phyloP scores from a whole-genome alignment of 2,797 vertebrate genomes.

The Gorsachius magnificus region DNA sequence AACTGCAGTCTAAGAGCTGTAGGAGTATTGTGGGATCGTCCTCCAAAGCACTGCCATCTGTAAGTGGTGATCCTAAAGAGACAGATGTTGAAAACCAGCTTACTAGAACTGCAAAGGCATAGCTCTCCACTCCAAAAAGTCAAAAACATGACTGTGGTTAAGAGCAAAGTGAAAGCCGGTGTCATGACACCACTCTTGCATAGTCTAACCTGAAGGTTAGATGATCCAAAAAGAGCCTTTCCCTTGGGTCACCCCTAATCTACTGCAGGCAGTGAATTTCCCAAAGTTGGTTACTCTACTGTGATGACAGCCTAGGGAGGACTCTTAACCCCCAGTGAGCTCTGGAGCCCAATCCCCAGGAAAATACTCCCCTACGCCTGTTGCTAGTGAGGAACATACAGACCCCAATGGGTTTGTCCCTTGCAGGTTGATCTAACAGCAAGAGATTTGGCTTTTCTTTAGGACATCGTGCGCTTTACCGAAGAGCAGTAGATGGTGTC shows the following conservation, averaged over 20 bases:
- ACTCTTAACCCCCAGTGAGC: neutral
- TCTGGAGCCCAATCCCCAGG: neutral
- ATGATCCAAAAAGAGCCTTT: neutral
- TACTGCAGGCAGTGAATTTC: neutral
- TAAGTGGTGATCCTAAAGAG: neutral
- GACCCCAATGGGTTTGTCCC: neutral
- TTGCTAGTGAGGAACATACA: neutral
- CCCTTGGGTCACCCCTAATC: neutral
- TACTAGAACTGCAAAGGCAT: neutral
- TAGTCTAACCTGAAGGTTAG: neutral
- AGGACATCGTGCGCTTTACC: neutral
- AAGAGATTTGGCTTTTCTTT: neutral
- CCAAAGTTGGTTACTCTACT: neutral
- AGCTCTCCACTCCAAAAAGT: neutral
- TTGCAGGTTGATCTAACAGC: neutral
- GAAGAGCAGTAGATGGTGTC: neutral
- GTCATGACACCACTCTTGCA: neutral
- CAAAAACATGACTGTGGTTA: neutral
- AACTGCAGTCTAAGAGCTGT: neutral
- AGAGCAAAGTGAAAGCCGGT: neutral
- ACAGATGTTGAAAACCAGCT: neutral
- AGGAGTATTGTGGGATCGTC: neutral
- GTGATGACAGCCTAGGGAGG: fast-evolving
- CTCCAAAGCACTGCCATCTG: neutral
- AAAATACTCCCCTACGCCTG: neutral